Percentiles rank a stretch among this genome's conserved stretches.
Conservation (phyloP, 2,888 invertebrate genomes). For the Glyphotaelius pellucidus region DNA sequence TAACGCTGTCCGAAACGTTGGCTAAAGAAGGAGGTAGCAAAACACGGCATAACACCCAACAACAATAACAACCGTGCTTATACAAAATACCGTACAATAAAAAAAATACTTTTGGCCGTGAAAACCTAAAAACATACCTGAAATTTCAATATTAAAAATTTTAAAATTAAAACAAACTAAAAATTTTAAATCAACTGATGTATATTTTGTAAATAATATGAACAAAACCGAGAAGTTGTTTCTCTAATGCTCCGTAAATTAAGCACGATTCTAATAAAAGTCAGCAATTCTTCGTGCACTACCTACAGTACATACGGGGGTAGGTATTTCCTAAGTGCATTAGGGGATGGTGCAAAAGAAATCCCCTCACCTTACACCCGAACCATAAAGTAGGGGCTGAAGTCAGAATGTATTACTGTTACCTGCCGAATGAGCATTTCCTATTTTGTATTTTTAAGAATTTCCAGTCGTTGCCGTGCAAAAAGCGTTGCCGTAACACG, state of each 20-base stretch:
- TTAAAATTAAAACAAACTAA: too few species aligned
- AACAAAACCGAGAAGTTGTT: constrained; percentile 5
- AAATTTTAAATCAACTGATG: too few species aligned
- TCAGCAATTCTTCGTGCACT: neutral
- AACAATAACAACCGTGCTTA: too few species aligned
- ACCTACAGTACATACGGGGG: neutral
- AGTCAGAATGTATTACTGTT: constrained; percentile 14
- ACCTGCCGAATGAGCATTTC: neutral
- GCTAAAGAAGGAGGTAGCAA: too few species aligned
- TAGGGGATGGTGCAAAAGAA: constrained; percentile 22
- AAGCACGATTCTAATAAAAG: constrained; percentile 28
- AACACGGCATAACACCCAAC: too few species aligned
- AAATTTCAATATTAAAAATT: too few species aligned
- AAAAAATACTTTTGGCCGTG: too few species aligned
- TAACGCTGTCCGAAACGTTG: too few species aligned
- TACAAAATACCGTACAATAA: too few species aligned
- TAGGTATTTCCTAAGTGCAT: constrained; percentile 19
- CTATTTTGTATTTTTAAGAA: neutral
- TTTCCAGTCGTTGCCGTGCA: neutral
- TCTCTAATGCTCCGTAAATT: constrained; percentile 25
- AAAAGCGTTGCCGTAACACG: neutral
- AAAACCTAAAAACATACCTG: too few species aligned
- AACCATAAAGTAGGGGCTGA: neutral
- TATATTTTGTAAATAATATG: too few species aligned
- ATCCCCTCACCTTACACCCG: neutral